A percentile compares a stretch with the other conserved stretches of the same genome.
Conservation (phyloP, 2,113 vertebrate species). For the Microtus pennsylvanicus region DNA sequence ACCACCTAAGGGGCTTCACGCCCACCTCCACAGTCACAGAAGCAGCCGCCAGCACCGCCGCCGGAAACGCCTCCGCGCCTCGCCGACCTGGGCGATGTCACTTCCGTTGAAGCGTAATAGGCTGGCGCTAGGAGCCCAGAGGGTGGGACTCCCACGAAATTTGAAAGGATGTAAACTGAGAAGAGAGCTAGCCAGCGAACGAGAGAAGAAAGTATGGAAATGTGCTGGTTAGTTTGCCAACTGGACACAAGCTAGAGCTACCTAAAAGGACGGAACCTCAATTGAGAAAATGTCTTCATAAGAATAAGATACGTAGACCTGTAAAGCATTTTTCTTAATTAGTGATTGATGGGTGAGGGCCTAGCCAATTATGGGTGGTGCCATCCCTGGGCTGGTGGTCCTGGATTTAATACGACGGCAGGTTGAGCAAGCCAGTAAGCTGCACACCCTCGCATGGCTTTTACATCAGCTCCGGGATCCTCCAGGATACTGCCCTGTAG, state of each 20-base stretch:
- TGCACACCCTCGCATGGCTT: neutral
- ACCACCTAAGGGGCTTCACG: neutral
- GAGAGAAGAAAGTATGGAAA: neutral
- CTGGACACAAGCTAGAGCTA: neutral
- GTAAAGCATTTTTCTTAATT: neutral
- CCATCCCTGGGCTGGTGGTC: neutral
- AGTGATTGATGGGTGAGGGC: neutral
- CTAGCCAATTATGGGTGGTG: neutral
- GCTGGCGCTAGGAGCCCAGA: neutral
- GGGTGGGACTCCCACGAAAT: neutral
- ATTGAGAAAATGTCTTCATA: neutral
- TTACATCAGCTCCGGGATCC: neutral
- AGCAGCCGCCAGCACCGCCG: neutral
- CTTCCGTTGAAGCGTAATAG: slow-evolving; percentile 61
- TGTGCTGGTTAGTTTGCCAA: neutral
- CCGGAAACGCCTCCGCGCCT: slow-evolving; percentile 52
- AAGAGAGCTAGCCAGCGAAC: neutral
- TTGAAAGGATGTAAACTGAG: neutral
- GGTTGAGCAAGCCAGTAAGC: neutral
- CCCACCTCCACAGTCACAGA: neutral
- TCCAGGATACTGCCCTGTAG: neutral
- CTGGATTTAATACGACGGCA: neutral
- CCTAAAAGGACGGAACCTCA: neutral
- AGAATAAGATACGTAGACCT: neutral
- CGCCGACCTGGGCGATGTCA: slow-evolving; percentile 49